Evolutionary conservation across 1,140 invertebrate species (phyloP).

Genomic region (Goniozus legneri): DNA sequence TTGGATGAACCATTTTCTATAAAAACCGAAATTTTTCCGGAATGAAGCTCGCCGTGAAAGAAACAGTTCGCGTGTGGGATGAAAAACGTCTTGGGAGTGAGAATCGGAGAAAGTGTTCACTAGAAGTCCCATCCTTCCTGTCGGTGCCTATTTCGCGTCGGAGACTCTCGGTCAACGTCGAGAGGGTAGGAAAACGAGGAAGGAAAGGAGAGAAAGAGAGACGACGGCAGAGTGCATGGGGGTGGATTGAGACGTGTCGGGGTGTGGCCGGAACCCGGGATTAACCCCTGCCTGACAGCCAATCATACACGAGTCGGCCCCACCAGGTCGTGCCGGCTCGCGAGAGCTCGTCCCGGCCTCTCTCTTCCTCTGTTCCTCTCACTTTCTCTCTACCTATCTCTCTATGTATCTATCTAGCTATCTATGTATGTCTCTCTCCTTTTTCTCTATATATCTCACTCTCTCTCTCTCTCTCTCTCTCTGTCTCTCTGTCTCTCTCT

Average conservation of each 20-base stretch:
- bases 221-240: slow-evolving; percentile 15
- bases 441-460: too few species aligned
- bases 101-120: too few species aligned
- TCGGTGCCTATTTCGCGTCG: too few species aligned
- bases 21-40: too few species aligned
- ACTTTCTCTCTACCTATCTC: background rate
- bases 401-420: too few species aligned
- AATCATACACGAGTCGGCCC: slow-evolving; percentile 35
- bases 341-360: background rate
- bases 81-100: too few species aligned
- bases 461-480: background rate
- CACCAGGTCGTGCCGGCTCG: slow-evolving; percentile 15
- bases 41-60: too few species aligned
- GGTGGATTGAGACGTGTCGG: slow-evolving; percentile 37
- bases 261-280: slow-evolving; percentile 34
- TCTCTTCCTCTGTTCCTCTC: background rate
- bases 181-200: background rate
- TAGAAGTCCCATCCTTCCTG: too few species aligned
- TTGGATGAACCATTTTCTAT: too few species aligned
- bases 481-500: background rate
- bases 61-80: too few species aligned
- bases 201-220: background rate
- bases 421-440: too few species aligned
- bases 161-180: too few species aligned
- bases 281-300: slow-evolving; percentile 32